Evolutionary conservation across 2,888 invertebrate genomes (phyloP).

Genomic region (Argyresthia goedartella): DNA sequence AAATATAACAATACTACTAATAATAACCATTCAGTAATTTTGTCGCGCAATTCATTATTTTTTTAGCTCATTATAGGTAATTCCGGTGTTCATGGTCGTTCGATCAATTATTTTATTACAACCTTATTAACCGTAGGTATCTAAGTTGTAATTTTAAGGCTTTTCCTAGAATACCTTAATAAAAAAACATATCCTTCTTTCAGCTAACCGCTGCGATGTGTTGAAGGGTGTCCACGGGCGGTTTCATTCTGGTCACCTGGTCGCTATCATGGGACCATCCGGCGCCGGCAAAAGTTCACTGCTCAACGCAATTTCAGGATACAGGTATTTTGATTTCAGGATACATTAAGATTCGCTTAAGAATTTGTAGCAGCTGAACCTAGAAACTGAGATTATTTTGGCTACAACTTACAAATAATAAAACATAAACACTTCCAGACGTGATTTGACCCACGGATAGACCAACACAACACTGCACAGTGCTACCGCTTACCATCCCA

Average conservation of each 20-base stretch:
- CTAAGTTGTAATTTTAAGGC: too few relatives aligned
- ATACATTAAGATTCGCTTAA: neutral
- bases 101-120: too few relatives aligned
- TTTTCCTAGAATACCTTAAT: neutral
- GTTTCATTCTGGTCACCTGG: constrained; percentile 74
- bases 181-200: constrained; percentile 12
- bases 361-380: neutral
- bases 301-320: constrained; percentile 82
- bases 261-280: constrained; percentile 78
- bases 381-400: too few relatives aligned
- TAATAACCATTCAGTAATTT: too few relatives aligned
- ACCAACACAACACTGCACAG: neutral
- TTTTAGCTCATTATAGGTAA: too few relatives aligned
- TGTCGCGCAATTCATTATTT: too few relatives aligned
- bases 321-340: constrained; percentile 60
- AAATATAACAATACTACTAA: too few relatives aligned
- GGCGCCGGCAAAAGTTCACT: constrained; percentile 84
- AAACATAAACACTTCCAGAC: too few relatives aligned
- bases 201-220: constrained; percentile 69
- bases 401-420: too few relatives aligned
- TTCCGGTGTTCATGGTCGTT: too few relatives aligned
- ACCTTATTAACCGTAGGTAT: too few relatives aligned
- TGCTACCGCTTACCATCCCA: neutral
- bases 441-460: neutral
- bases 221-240: constrained; percentile 73